These are phyloP conservation scores for Sitta carolinensis DNA, from an alignment of 2,797 vertebrate species.

Conservation along the genomic window DNA sequence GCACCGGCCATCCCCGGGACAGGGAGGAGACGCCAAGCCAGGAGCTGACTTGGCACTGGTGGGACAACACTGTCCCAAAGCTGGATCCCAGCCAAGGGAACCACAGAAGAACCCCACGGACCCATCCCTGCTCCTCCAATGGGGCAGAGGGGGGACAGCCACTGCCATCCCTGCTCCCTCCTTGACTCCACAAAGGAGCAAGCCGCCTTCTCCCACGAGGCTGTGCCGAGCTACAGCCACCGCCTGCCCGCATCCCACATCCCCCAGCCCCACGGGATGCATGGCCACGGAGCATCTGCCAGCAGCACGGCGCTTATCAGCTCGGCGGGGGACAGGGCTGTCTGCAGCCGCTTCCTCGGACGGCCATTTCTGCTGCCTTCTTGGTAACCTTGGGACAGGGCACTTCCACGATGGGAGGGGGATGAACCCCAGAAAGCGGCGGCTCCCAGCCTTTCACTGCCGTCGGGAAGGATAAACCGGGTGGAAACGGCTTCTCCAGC, in stretches of 20 bases:
- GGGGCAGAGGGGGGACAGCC: neutral
- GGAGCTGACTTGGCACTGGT: neutral
- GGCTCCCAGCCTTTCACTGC: neutral
- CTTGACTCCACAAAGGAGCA: rapidly evolving
- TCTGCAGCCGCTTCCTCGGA: neutral
- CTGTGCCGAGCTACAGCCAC: neutral
- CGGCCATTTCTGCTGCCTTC: neutral
- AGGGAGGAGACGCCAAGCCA: neutral
- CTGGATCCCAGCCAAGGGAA: neutral
- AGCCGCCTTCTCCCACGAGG: neutral
- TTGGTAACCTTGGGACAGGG: neutral
- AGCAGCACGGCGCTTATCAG: neutral
- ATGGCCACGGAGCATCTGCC: neutral
- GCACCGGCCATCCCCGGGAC: neutral
- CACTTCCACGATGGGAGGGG: neutral
- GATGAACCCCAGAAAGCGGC: neutral
- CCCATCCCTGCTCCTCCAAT: neutral
- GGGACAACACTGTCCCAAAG: neutral
- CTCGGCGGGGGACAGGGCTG: neutral
- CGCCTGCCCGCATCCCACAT: neutral
- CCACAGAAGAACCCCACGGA: neutral
- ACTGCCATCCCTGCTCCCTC: neutral
- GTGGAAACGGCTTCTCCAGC: neutral
- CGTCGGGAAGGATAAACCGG: neutral
- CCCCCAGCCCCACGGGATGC: neutral